These are phyloP conservation scores for Cyprinus carpio DNA, from an alignment of 2,113 vertebrate species.

Conservation along the genomic window DNA sequence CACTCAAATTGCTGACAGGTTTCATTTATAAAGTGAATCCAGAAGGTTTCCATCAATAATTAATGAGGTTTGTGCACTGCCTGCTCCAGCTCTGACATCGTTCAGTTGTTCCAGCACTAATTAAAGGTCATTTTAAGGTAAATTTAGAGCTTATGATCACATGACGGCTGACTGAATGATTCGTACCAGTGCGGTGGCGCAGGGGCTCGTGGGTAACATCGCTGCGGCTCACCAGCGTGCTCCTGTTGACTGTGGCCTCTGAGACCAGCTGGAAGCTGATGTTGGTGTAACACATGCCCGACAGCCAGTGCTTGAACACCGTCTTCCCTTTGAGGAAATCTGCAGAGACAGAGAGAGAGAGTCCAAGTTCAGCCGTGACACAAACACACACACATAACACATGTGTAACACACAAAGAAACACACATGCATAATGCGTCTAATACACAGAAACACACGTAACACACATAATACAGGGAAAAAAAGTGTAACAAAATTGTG, in stretches of 20 bases:
- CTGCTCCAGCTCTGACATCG: background rate
- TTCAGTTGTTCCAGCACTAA: background rate
- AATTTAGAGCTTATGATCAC: background rate
- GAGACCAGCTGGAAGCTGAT: constrained; percentile 95
- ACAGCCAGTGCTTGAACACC: constrained; percentile 95
- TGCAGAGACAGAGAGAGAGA: constrained; percentile 54
- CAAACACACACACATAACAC: too few species aligned
- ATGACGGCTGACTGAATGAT: background rate
- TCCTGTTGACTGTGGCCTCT: constrained; percentile 88
- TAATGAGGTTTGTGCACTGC: background rate
- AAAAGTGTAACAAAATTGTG: too few species aligned
- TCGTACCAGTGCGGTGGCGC: constrained; percentile 87
- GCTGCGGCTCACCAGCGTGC: constrained; percentile 80
- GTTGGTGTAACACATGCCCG: constrained; percentile 91
- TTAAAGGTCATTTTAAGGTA: background rate
- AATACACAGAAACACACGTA: background rate
- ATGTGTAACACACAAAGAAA: too few species aligned
- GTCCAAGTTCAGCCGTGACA: background rate
- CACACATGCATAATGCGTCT: too few species aligned
- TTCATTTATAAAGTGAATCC: background rate
- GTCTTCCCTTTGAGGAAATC: constrained; percentile 93
- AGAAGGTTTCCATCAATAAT: background rate
- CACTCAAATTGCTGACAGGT: background rate
- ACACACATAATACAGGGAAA: too few species aligned
- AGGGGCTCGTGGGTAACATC: constrained; percentile 83